Evolutionary conservation across 2,888 invertebrate species (phyloP), one percentile per base, ranked within the genome.

Genomic region (Metalampra italica): DNA sequence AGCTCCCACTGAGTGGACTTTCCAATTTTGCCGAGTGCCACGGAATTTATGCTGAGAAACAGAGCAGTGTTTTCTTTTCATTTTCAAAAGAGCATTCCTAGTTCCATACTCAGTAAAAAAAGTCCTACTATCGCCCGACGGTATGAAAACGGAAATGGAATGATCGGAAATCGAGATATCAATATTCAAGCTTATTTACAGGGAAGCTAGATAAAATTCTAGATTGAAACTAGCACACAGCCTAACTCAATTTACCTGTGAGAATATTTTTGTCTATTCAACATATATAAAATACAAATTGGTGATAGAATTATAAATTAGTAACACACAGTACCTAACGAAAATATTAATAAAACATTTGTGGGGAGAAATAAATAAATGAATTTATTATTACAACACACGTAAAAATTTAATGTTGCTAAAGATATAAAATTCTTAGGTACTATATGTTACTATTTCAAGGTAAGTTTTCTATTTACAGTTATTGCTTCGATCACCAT

Each of bases 21-120:
- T 84, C 81, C 82, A 83, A 85, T 86, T 86, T 84, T 75, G 74
- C 72, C 82, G 78, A 86, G 85, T 85, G 84, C 81, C 68, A 68
- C 65, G 55, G 77, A 78, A 78, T 82, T 78, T 72, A 77, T 78
- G 71, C 74, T 66, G 65, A 68, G 66, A 72, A 58, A 74, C 71
- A 67, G 65, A 62, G 71, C 66, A 69, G 67, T 80, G 76, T 83
- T 82, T 81, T 81, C 79, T 78, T 84, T 84, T 81, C 80, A 82
- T 83, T 78, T 73, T 49, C 62, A 77, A 84, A 82, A 82, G 80
- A 77, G 81, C 79, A 78, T 75, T 74, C 77, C 64, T 11, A 9
- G 34, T 68, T 54, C 55, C 57, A 50, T 60, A 60, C 56, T 59
- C 55, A 55, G 52, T 57, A 44, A 59, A 65, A 59, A 57, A 50